These are phyloP conservation scores for Siniperca undulata DNA, from an alignment of 2,797 vertebrate species.

Conservation along the genomic window DNA sequence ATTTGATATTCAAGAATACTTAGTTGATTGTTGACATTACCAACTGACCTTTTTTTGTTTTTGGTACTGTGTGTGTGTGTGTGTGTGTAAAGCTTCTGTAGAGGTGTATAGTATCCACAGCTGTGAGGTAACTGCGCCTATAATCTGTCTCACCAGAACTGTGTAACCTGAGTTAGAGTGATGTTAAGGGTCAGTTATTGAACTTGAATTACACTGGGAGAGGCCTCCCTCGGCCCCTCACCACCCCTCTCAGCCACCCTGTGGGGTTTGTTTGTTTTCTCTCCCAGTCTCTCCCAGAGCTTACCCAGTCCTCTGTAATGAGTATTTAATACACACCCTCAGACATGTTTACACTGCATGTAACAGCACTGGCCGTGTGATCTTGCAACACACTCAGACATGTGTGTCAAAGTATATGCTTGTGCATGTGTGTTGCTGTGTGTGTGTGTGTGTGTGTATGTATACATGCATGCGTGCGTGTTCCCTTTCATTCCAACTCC, in stretches of 20 bases:
- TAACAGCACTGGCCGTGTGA: conserved; percentile 79
- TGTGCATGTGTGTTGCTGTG: conserved; percentile 31
- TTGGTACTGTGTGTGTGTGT: conserved; percentile 46
- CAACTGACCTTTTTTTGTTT: conserved; percentile 78
- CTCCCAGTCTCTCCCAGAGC: conserved; percentile 80
- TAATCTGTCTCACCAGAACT: conserved; percentile 80
- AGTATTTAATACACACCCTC: conserved; percentile 83
- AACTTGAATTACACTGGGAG: conserved; percentile 83
- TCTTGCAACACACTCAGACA: conserved; percentile 75
- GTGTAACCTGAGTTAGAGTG: conserved; percentile 80
- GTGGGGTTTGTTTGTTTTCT: conserved; percentile 85
- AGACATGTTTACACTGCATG: conserved; percentile 83
- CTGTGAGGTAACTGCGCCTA: conserved; percentile 80
- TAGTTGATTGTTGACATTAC: conserved; percentile 78
- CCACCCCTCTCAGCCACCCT: conserved; percentile 71
- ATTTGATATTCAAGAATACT: conserved; percentile 79
- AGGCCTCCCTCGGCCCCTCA: conserved; percentile 70
- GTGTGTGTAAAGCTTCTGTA: conserved; percentile 71
- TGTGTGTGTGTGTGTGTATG: conserved; percentile 14
- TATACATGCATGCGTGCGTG: conserved; percentile 51
- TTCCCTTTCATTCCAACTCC: conserved; percentile 75
- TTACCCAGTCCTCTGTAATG: conserved; percentile 82
- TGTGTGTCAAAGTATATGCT: conserved; percentile 66
- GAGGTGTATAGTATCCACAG: conserved; percentile 79
- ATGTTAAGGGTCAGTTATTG: conserved; percentile 85